Percentiles rank a stretch among this genome's conserved stretches.
Evolutionary conservation across 2,888 invertebrate species (phyloP).

Genomic region (Dendrolimus pini): DNA sequence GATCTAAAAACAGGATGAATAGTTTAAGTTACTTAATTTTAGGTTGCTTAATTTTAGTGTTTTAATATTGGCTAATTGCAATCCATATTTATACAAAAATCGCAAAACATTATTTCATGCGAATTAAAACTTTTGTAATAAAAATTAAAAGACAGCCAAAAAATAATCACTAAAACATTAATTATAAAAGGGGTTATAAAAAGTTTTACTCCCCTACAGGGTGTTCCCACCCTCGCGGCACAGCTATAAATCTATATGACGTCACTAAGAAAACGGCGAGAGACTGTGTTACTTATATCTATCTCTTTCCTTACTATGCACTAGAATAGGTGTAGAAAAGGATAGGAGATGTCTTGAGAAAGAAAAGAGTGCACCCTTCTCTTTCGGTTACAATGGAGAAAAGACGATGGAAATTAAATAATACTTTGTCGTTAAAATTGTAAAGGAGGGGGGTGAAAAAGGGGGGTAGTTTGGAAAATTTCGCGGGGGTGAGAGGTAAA

Average conservation of each 20-base stretch:
- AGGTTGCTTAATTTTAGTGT: too few relatives aligned
- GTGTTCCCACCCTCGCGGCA: conserved; percentile 35
- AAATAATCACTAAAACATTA: too few relatives aligned
- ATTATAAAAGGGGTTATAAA: conserved; percentile 46
- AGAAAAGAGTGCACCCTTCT: conserved; percentile 41
- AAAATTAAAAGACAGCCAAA: too few relatives aligned
- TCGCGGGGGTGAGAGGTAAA: conserved; percentile 63
- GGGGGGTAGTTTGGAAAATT: conserved; percentile 59
- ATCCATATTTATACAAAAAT: too few relatives aligned
- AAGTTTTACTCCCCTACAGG: conserved; percentile 50
- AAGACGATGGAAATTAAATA: conserved; percentile 74
- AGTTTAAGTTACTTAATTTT: too few relatives aligned
- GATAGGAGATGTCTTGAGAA: conserved; percentile 50
- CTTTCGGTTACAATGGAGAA: conserved; percentile 68
- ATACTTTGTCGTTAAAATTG: conserved; percentile 75
- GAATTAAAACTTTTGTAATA: too few relatives aligned
- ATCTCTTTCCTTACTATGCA: conserved; percentile 40
- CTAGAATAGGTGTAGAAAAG: conserved; percentile 31
- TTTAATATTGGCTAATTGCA: too few relatives aligned
- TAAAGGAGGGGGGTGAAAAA: conserved; percentile 36
- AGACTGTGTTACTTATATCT: conserved; percentile 58
- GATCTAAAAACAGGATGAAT: too few relatives aligned
- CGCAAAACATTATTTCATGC: too few relatives aligned
- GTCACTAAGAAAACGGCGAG: conserved; percentile 70
- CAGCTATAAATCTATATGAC: conserved; percentile 73